Evolutionary conservation across 2,797 vertebrate genomes (phyloP).

Genomic region (Sandelia bainsii): DNA sequence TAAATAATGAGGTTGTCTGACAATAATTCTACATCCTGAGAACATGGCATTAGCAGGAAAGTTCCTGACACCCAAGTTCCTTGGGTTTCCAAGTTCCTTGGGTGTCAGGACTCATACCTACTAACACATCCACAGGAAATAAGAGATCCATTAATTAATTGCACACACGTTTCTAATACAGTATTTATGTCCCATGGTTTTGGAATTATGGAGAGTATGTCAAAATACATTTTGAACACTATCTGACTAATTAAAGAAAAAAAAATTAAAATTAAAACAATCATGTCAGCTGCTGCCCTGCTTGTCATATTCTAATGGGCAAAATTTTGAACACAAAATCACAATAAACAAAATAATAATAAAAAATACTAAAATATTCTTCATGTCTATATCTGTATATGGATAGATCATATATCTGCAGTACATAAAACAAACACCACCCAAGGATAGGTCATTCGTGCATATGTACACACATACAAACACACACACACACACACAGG

Average conservation of each 20-base stretch:
- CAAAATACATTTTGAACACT: too few species aligned
- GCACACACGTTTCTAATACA: not conserved
- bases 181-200: too few species aligned
- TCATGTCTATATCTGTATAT: constrained; percentile 7
- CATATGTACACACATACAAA: constrained; percentile 10
- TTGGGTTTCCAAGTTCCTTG: too few species aligned
- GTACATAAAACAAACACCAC: constrained; percentile 55
- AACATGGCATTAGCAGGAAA: not conserved
- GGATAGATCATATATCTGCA: constrained; percentile 39
- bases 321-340: too few species aligned
- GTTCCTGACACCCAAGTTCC: not conserved
- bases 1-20: not conserved
- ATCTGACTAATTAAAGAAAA: too few species aligned
- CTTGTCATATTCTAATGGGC: too few species aligned
- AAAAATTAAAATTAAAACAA: too few species aligned
- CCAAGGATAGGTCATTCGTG: constrained; percentile 10
- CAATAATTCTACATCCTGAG: not conserved
- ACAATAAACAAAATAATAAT: not conserved
- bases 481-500: constrained; percentile 30
- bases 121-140: too few species aligned
- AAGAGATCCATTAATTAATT: not conserved
- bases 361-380: not conserved
- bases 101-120: too few species aligned
- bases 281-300: too few species aligned
- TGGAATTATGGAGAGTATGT: too few species aligned